Base-by-base conservation (phyloP, 2,797 vertebrate species). In the Perdix hodgsoniae region DNA sequence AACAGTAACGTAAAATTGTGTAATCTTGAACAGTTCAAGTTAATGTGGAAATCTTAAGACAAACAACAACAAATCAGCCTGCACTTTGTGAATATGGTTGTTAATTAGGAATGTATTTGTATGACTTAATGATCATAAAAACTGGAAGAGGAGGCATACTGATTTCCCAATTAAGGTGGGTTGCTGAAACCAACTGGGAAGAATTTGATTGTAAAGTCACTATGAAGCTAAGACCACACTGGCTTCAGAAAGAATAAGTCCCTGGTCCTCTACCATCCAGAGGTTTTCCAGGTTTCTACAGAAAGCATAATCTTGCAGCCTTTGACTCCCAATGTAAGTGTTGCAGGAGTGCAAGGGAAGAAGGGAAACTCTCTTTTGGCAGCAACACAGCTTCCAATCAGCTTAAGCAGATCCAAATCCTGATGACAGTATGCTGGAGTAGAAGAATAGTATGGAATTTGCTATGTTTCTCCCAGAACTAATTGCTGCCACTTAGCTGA, bases 271-370 rank as follows among this genome's bases (percentile, higher is more conserved):
- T 49, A 19, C n/a, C 21, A 89, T n/a, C 29, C 26, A 11, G 33
- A 59, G 13, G 8, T 31, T 66, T 66, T 67, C 10, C 14, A 31
- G 26, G 33, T 44, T 69, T 17, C 37, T 77, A 35, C 39, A 3
- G 3, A 39, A 24, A 21, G 22, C 8, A 39, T 8, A 60, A 59
- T 27, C 33, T 39, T 2, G 6, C 14, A 76, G 64, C 29, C 54
- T 57, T n/a, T n/a, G 54, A n/a, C 54, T 57, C 7, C 54, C 37
- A 31, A 4, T 0, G 0, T 5, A 54, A 45, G 3, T 14, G 2
- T 3, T 1, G 0, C 39, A 81, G 27, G 31, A 69, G 10, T 1
- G 0, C 2, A 39, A 18, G 26, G 64, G 31, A n/a, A 83, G 49
- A 66, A 85, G 31, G 14, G 8, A 69, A 26, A 8, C 2, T 52